These are phyloP conservation scores for Microctonus aethiopoides DNA, from an alignment of 2,888 invertebrate genomes.

Conservation along the genomic window DNA sequence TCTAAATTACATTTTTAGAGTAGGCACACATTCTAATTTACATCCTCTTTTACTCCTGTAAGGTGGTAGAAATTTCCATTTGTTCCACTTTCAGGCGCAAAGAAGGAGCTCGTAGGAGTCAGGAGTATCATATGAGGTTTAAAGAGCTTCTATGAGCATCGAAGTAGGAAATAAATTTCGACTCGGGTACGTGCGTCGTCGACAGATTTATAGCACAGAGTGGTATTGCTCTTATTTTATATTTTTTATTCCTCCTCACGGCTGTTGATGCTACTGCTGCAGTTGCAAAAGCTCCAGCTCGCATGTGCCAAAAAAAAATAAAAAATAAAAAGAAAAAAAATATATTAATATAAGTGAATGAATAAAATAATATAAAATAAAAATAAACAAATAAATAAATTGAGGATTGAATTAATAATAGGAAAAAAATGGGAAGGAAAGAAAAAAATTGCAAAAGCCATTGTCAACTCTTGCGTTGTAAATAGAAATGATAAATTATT, in stretches of 20 bases:
- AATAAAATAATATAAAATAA: not conserved
- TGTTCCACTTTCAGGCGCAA: no score
- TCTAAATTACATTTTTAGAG: no score
- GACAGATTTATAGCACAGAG: conserved; percentile 41
- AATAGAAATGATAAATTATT: conserved; percentile 54
- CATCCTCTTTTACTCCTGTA: no score
- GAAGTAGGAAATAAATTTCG: no score
- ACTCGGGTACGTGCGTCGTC: conserved; percentile 34
- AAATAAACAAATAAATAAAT: no score
- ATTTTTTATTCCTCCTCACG: conserved; percentile 12
- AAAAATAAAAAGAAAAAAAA: not conserved
- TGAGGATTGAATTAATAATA: no score
- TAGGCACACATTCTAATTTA: no score
- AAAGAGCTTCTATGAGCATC: no score
- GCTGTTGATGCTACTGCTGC: conserved; percentile 13
- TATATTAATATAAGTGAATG: not conserved
- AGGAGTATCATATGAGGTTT: no score
- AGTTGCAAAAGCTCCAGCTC: conserved; percentile 2
- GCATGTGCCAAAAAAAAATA: conserved; percentile 10
- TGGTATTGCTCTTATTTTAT: conserved; percentile 21
- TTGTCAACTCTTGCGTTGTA: conserved; percentile 48
- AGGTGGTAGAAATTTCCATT: no score
- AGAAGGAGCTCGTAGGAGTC: no score
- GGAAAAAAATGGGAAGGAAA: conserved; percentile 31
- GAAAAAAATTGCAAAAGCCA: conserved; percentile 46